Evolutionary conservation across 1,140 invertebrate species (phyloP).

Genomic region (Hestina assimilis): DNA sequence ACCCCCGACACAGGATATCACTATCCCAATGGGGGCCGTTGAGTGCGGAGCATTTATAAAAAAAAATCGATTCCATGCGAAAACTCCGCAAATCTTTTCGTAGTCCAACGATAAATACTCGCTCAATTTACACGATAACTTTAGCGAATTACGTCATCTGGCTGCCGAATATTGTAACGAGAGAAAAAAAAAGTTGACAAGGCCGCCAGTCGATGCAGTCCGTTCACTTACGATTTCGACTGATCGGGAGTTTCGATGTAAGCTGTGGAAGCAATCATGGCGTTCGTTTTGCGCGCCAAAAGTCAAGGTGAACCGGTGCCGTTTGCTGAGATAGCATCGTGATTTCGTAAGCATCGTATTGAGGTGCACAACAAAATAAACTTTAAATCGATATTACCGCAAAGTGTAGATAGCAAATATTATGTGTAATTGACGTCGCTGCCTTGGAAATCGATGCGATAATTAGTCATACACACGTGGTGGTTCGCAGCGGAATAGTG

Average conservation of each 20-base stretch:
- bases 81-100: conserved; percentile 51
- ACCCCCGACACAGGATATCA: no score
- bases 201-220: conserved; percentile 53
- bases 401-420: not conserved
- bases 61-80: conserved; percentile 34
- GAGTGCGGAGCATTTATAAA: no score
- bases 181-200: conserved; percentile 53
- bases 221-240: conserved; percentile 70
- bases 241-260: not conserved
- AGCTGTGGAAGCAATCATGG: conserved; percentile 24
- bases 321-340: conserved; percentile 21
- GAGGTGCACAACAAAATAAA: not conserved
- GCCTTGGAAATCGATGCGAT: conserved; percentile 36
- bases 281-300: conserved; percentile 45
- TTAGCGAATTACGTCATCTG: conserved; percentile 53
- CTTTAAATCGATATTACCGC: conserved; percentile 11
- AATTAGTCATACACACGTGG: conserved; percentile 53
- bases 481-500: conserved; percentile 40
- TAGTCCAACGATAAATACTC: conserved; percentile 42
- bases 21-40: no score
- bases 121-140: conserved; percentile 37
- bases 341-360: conserved; percentile 21
- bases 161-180: conserved; percentile 49
- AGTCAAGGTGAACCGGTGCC: conserved; percentile 60
- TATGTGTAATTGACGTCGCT: conserved; percentile 11